Evolutionary conservation across 2,113 vertebrate genomes (phyloP), one percentile per base, ranked within the genome.

Genomic region (Stercorarius parasiticus): DNA sequence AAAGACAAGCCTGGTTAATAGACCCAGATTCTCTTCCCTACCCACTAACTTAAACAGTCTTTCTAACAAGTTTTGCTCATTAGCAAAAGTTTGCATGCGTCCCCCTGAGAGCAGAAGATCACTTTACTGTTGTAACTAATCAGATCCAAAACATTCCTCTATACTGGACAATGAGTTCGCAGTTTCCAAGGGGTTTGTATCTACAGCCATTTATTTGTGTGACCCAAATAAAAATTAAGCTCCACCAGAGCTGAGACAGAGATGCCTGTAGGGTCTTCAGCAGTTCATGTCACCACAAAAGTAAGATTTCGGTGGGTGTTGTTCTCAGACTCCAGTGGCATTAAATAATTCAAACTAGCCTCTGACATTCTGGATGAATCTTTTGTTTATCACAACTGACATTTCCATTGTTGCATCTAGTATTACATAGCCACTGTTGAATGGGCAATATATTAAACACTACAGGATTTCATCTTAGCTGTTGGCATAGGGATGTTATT

Each of bases 371-470:
- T 82, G 4, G 95, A 93, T 92, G 86, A 94, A 93, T 93, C 91
- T 94, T 96, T 96, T 96, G 94, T 97, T 96, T 92, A 96, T 96
- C 93, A 86, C 94, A 96, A 95, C 93, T 94, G 95, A 93, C 96
- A 88, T 94, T 95, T 93, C 95, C 88, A 97, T 96, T 97, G 93
- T 95, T 95, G 79, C 59, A 16, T 83, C 82, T 95, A 88, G 72
- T 90, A 76, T 95, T 97, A 92, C 94, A 95, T 84, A 84, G 96
- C 92, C 29, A 34, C 92, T 95, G 86, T 84, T 96, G 93, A 96
- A 96, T 90, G 76, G 94, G 86, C 95, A 94, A 96, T 93, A 88
- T 95, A 97, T 97, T 96, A 95, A 96, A 95, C 87, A 76, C 82
- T 93, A 92, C 76, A 92, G 94, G 92, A 90, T 80, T 96, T 92